Base-by-base conservation (phyloP, 2,113 vertebrate genomes). In the Xyliphius kryptos region DNA sequence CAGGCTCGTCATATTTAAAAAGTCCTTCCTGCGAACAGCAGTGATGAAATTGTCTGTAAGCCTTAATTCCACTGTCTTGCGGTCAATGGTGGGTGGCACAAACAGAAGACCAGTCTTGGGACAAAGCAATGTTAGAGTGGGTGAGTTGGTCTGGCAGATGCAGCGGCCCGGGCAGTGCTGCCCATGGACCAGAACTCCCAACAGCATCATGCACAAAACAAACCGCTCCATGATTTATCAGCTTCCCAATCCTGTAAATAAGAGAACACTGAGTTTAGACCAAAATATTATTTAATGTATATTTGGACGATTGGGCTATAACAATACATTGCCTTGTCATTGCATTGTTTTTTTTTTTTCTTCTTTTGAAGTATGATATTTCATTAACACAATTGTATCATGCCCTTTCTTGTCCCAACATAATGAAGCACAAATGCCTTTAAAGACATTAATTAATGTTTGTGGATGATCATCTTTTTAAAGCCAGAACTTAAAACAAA, bases 21-120 rank as follows among this genome's bases (percentile, higher is more conserved):
- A 96, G 80, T 97, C 94, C 19, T 89, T 83, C 52, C 83, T 86
- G 4, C 93, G 90, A 10, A 97, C 86, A 1, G 92, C 78, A 0
- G 92, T 93, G 68, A 97, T 96, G 83, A 97, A 97, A 79, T 97
- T 96, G 81, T 97, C 94, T 0, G 94, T 95, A 54, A 97, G 83
- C 0, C 94, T 88, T 67, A 97, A 83, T 77, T 97, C 94, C 14
- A 97, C 94, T 0, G 93, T 95, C 47, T 84, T 92, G 58, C 93
- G 89, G 84, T 97, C 94, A 4, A 97, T 91, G 66, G 82, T 86
- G 0, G 91, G 92, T 0, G 94, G 94, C 38, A 97, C 94, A 0
- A 95, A 95, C 26, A 97, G 75, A 55, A 97, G 80, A 9, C 94
- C 94, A 0, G 91, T 95, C 77, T 95, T 95, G 73, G 94, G 92